Conservation (phyloP, 2,113 vertebrate species). For the Anolis carolinensis region DNA sequence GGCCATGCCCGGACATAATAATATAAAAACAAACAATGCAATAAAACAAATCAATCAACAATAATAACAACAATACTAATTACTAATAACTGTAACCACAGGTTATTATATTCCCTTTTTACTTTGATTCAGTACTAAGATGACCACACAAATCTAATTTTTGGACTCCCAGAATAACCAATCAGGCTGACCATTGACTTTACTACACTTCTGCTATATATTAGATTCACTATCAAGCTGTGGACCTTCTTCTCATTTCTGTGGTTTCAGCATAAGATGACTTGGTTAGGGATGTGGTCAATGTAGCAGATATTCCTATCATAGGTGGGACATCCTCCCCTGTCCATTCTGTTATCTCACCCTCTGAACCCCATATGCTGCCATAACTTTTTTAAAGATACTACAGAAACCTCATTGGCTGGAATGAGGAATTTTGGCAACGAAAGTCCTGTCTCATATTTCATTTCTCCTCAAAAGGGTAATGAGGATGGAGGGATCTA, state of each 20-base stretch:
- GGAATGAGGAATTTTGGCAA: not conserved
- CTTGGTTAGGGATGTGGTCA: not conserved
- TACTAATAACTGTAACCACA: too few species aligned
- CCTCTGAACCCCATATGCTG: not conserved
- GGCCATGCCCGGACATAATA: too few species aligned
- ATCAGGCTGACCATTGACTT: too few species aligned
- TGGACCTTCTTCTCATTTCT: not conserved
- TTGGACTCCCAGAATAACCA: too few species aligned
- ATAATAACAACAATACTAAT: too few species aligned
- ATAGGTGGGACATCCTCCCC: not conserved
- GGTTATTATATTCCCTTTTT: too few species aligned
- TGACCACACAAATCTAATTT: too few species aligned
- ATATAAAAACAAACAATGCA: too few species aligned
- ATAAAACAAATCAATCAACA: too few species aligned
- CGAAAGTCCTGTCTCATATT: not conserved
- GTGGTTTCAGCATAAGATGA: not conserved
- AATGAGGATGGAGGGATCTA: not conserved
- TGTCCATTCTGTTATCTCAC: not conserved
- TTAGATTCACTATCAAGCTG: not conserved
- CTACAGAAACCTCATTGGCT: not conserved
- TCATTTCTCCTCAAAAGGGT: slow-evolving; percentile 12
- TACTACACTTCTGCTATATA: not conserved
- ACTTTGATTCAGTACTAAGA: too few species aligned
- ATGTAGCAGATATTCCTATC: not conserved
- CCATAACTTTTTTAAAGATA: not conserved